phyloP scores from a whole-genome alignment of 1,140 invertebrate species.

The Drosophila obscura region DNA sequence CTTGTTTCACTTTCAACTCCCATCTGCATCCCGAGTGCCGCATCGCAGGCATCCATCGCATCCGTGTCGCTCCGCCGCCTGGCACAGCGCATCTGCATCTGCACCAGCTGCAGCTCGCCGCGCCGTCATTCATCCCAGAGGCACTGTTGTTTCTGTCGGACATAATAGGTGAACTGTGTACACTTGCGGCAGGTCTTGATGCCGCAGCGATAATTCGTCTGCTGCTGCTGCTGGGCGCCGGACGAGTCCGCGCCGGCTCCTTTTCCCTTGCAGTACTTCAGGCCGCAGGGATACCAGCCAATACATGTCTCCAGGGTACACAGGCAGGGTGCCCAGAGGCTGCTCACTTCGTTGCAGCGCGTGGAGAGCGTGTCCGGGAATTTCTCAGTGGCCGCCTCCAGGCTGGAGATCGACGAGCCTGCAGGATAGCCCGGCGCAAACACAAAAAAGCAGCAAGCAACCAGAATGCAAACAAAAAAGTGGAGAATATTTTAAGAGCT shows the following conservation, averaged over 20 bases:
- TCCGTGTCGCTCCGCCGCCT: constrained; percentile 42
- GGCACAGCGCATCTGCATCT: constrained; percentile 58
- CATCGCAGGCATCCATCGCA: constrained; percentile 34
- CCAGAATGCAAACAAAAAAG: constrained; percentile 26
- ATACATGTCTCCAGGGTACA: constrained; percentile 93
- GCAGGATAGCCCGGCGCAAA: constrained; percentile 23
- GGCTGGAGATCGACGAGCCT: constrained; percentile 87
- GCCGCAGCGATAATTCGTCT: constrained; percentile 92
- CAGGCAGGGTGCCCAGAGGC: constrained; percentile 88
- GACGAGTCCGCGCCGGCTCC: constrained; percentile 77
- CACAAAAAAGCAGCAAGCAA: constrained; percentile 11
- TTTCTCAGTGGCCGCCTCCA: constrained; percentile 85
- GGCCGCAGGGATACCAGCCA: constrained; percentile 95
- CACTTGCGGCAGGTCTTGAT: constrained; percentile 97
- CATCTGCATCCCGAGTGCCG: constrained; percentile 6
- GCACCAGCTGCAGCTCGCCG: constrained; percentile 74
- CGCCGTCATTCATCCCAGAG: constrained; percentile 93
- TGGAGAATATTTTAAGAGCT: constrained; percentile 8
- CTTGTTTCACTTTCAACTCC: constrained; percentile 47
- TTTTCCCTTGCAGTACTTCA: constrained; percentile 95
- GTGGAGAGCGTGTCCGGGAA: constrained; percentile 85
- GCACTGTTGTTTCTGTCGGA: constrained; percentile 92
- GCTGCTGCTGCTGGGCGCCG: constrained; percentile 73
- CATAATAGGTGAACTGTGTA: constrained; percentile 93
- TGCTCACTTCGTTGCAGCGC: constrained; percentile 87